Conservation (phyloP, 2,888 invertebrate species). For the Hyles lineata region DNA sequence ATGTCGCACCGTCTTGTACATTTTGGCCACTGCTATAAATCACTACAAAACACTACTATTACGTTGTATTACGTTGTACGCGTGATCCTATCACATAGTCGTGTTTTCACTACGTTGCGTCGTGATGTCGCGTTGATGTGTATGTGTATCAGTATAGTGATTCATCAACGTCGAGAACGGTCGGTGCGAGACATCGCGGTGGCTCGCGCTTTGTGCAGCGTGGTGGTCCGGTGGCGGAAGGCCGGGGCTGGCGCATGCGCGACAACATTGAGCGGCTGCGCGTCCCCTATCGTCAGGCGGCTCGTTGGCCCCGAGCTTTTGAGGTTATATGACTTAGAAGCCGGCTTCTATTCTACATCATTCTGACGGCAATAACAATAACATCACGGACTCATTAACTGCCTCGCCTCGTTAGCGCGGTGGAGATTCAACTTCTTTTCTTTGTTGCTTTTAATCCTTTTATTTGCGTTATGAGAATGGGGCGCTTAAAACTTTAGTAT, state of each 20-base stretch:
- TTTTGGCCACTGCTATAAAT: slow-evolving; percentile 68
- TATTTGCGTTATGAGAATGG: slow-evolving; percentile 20
- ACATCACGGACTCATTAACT: slow-evolving; percentile 62
- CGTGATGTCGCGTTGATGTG: slow-evolving; percentile 42
- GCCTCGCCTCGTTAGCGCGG: slow-evolving; percentile 48
- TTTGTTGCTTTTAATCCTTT: slow-evolving; percentile 26
- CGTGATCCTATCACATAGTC: slow-evolving; percentile 73
- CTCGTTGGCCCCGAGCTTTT: slow-evolving; percentile 65
- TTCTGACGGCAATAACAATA: slow-evolving; percentile 69
- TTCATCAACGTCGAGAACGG: slow-evolving; percentile 59
- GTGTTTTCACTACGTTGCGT: slow-evolving; percentile 50
- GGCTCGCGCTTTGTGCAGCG: slow-evolving; percentile 75
- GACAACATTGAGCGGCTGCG: slow-evolving; percentile 81
- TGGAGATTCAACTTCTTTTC: slow-evolving; percentile 33
- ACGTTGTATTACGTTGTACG: slow-evolving; percentile 58
- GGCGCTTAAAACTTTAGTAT: background rate
- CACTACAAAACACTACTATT: slow-evolving; percentile 70
- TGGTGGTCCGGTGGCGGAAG: slow-evolving; percentile 47
- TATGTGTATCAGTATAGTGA: slow-evolving; percentile 52
- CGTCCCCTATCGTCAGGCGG: slow-evolving; percentile 63
- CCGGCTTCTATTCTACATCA: slow-evolving; percentile 70
- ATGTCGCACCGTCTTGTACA: slow-evolving; percentile 91
- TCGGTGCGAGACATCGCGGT: slow-evolving; percentile 67
- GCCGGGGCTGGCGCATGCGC: slow-evolving; percentile 67
- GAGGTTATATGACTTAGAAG: slow-evolving; percentile 79